Evolutionary conservation across 2,888 invertebrate species (phyloP), one percentile per base, ranked within the genome.

Genomic region (Synanthedon myopaeformis): DNA sequence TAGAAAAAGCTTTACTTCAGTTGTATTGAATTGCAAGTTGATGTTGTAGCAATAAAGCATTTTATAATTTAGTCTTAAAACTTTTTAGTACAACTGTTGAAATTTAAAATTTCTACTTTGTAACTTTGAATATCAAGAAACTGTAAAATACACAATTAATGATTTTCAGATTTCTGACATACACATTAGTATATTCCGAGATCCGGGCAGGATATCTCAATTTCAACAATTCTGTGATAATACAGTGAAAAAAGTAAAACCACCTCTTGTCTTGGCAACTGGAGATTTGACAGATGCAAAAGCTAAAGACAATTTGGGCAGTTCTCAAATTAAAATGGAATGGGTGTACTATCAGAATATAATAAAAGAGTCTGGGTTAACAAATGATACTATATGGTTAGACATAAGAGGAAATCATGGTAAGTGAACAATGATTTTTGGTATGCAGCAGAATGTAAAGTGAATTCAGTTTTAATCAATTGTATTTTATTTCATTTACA

Each of bases 371-470:
- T 90, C 91, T 49, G 89, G 90, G 62, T 89, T 95, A 23, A 84
- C 85, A 52, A 85, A 92, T 49, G 91, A 90, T 68, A 94, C 95
- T 3, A 80, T 90, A 41, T 97, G 96, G 96, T 82, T 97, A 57
- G 97, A 97, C 82, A 93, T 96, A 58, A 89, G 96, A 77, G 97
- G 97, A 76, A 96, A 96, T 89, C 96, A 96, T 90, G 96, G 95
- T 95, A 85, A 75, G 70, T 49, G 19, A 52, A 56, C 17, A 53
- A 50, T 45, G 42, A n/a, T 19, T 14, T 45, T 35, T 10, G 35
- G 8, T 35, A 8, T 35, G 35, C 10, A 35, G 35, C 8, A 35
- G 35, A 35, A 35, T 35, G 10, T 35, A 51, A 19, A 35, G n/a
- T 51, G 12, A 23, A 42, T 35, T 35, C 35, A 35, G 10, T 35